These are phyloP conservation scores for Eupleurogrammus muticus DNA, from an alignment of 2,797 vertebrate genomes.

Conservation along the genomic window DNA sequence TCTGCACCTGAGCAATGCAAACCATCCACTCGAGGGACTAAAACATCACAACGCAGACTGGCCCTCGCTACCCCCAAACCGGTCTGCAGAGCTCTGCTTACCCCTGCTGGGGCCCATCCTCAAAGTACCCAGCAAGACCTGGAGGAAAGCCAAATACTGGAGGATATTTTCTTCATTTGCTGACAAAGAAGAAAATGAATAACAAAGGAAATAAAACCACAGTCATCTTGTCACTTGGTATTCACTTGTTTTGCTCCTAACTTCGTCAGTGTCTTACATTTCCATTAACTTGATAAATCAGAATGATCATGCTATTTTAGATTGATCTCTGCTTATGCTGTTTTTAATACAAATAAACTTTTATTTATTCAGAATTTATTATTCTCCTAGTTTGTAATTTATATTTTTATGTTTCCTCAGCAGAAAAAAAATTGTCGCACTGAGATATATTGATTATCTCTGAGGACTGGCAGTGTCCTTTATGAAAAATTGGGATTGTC, in stretches of 20 bases:
- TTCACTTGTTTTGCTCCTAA: slow-evolving; percentile 21
- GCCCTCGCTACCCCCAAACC: slow-evolving; percentile 22
- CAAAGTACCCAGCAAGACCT: slow-evolving; percentile 82
- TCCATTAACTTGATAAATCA: slow-evolving; percentile 20
- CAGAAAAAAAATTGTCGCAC: slow-evolving; percentile 2
- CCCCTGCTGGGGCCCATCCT: slow-evolving; percentile 37
- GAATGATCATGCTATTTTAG: slow-evolving; percentile 48
- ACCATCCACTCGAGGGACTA: slow-evolving; percentile 49
- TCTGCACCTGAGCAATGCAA: slow-evolving; percentile 60
- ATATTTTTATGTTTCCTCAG: slow-evolving; percentile 5
- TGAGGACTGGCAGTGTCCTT: slow-evolving; percentile 8
- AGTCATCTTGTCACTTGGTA: slow-evolving; percentile 12
- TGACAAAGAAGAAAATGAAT: slow-evolving; percentile 46
- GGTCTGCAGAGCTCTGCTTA: slow-evolving; percentile 41
- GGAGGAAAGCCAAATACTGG: slow-evolving; percentile 92
- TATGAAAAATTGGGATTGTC: neutral
- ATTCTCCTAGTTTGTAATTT: slow-evolving; percentile 24
- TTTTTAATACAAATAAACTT: slow-evolving; percentile 72
- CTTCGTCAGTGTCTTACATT: slow-evolving; percentile 30
- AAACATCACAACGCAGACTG: neutral
- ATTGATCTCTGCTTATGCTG: slow-evolving; percentile 16
- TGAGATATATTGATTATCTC: slow-evolving; percentile 7
- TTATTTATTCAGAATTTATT: slow-evolving; percentile 61
- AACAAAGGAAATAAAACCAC: neutral
- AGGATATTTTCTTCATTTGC: slow-evolving; percentile 98